Evolutionary conservation across 2,888 invertebrate genomes (phyloP), one percentile per base, ranked within the genome.

Genomic region (Drosophila cyrtoloma): DNA sequence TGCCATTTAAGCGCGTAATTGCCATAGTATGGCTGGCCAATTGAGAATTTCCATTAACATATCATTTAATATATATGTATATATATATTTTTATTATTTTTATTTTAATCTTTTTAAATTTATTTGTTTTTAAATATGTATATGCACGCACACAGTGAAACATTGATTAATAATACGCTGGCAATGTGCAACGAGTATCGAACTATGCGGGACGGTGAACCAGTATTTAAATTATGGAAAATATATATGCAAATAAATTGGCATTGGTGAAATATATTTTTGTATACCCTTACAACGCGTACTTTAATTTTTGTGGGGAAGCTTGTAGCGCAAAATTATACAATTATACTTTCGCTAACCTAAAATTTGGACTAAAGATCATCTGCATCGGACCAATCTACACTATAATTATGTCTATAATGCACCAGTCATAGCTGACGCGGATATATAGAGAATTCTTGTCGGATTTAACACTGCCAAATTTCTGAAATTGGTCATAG

Each of bases 1-100:
- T 81, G 86, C 76, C 79, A 83, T 86, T 87, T 87, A 79, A 79
- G 76, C 81, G 81, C 79, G 70, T 87, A 87, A 86, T 83, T 83
- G 88, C 85, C 83, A 81, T 77, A 77, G 74, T 77, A 71, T 78
- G 51, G 58, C 64, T 39, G 69, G 63, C 73, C 68, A 86, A 80
- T 81, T 70, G 78, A 80, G 69, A 79, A 81, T 76, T 77, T 86
- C 75, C 71, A 85, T 85, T 87, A 83, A 74, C 71, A 83, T 75
- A 79, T 66, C 63, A 66, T 53, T 51, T 77, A 66, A 63, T 56
- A 52, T 10, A 53, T 44, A 55, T 47, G 32, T 28, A 22, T 30
- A 32, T 26, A 53, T 19, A 53, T 30, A 39, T 35, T 22, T 28
- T 47, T 85, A 81, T 77, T 65, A 68, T 35, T 33, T 44, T 14